Percentiles rank a stretch among this genome's conserved stretches.
Conservation (phyloP, 2,113 vertebrate genomes). For the Turnix velox region DNA sequence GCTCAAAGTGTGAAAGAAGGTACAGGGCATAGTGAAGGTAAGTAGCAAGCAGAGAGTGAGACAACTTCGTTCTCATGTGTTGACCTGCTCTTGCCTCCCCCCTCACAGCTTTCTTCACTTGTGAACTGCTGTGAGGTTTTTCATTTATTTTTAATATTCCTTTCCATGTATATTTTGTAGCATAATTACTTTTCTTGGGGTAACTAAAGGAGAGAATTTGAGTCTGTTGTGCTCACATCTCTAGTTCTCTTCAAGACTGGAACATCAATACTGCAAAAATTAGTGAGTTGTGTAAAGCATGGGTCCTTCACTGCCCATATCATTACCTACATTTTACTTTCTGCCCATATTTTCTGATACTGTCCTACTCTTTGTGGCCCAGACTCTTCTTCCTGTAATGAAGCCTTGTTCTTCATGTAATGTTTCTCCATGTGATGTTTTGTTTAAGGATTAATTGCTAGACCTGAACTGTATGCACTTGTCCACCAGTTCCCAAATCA, state of each 20-base stretch:
- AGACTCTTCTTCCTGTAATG: neutral
- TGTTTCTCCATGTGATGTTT: neutral
- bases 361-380: neutral
- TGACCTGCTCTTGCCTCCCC: neutral
- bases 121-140: neutral
- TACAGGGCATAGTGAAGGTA: slow-evolving; percentile 78
- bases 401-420: neutral
- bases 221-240: neutral
- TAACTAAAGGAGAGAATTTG: neutral
- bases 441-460: neutral
- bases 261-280: neutral
- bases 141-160: neutral
- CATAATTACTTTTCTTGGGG: neutral
- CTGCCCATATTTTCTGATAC: neutral
- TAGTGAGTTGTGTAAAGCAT: neutral
- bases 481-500: neutral
- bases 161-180: neutral
- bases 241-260: neutral
- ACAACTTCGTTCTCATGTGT: neutral
- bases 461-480: neutral
- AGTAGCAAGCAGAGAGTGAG: neutral
- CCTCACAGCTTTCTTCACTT: neutral
- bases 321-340: neutral
- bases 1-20: slow-evolving; percentile 75
- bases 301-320: neutral